phyloP scores from a whole-genome alignment of 2,797 vertebrate genomes.

The Gephyroberyx darwinii region DNA sequence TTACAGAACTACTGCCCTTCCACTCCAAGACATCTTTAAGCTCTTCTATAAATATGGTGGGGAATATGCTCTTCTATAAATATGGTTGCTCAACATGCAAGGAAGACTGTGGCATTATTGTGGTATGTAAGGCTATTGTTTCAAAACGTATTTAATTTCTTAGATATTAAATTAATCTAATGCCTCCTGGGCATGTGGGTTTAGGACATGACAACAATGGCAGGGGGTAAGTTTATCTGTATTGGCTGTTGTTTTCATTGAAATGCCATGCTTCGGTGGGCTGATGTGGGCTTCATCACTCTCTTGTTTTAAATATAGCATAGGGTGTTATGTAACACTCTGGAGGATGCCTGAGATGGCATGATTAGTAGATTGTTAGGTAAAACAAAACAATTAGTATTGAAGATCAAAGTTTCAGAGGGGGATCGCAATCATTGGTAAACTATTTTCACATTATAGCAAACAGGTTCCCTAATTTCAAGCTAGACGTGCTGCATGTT shows the following conservation, averaged over 20 bases:
- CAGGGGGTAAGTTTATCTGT: conserved; percentile 31
- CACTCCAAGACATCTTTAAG: not conserved
- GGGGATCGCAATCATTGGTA: conserved; percentile 12
- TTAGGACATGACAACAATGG: conserved; percentile 16
- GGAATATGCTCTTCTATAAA: not conserved
- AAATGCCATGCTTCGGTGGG: conserved; percentile 68
- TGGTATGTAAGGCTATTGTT: not conserved
- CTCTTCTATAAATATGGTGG: conserved; percentile 3
- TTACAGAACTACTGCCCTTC: conserved; percentile 16
- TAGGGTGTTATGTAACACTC: conserved; percentile 72
- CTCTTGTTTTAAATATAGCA: conserved; percentile 79
- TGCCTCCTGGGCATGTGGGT: not conserved
- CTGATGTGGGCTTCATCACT: conserved; percentile 76
- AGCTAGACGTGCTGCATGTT: conserved; percentile 21
- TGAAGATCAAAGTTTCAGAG: conserved; percentile 7
- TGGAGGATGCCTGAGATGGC: conserved; percentile 66
- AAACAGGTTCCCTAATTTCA: conserved; percentile 10
- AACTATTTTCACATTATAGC: not conserved
- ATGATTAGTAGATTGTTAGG: conserved; percentile 69
- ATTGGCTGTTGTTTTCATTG: conserved; percentile 48
- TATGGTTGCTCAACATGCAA: conserved; percentile 13
- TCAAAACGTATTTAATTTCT: conserved; percentile 20
- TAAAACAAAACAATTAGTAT: conserved; percentile 53
- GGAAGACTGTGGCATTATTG: conserved; percentile 14
- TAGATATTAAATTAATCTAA: conserved; percentile 8